Evolutionary conservation across 2,888 invertebrate species (phyloP), one percentile per base, ranked within the genome.

Genomic region (Ophion costatus): DNA sequence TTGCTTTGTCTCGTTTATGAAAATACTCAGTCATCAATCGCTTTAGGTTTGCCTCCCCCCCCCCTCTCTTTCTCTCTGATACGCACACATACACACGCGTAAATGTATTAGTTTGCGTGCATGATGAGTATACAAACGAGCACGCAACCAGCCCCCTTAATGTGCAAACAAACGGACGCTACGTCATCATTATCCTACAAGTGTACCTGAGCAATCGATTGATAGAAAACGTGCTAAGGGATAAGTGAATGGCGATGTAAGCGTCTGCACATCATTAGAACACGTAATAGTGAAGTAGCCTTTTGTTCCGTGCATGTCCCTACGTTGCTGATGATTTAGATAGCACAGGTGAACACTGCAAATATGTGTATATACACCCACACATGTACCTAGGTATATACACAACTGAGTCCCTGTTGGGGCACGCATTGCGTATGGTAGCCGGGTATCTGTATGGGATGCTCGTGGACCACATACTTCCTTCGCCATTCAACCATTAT

Each of bases 1-100:
- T 70, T 42, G 45, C 64, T 74, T 76, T 67, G n/a, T 14, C 22
- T 14, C 42, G 3, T 20, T 20, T n/a, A 20, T 14, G 59, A 59
- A 73, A 73, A 82, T 61, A 61, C 70, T 70, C 78, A 69, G 61
- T 69, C 78, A 78, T 67, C 69, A 51, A 63, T 74, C 42, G 29
- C 74, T n/a, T 83, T 33, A 24, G 22, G 45, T 51, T 38, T 38
- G 20, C 29, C 7, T 38, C 51, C 22, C 59, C n/a, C 11, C 17
- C 9, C 38, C 38, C 38, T 24, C 5, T 42, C 20, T 51, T n/a
- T 22, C 20, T 9, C 7, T 22, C 11, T 42, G n/a, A 56, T 29
- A 51, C 69, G 22, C 45, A 63, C 29, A 45, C 45, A 51, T 61
- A 38, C 45, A 63, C 29, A 45, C 45, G 4, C 20, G 22, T 20